Base-by-base conservation (phyloP, 2,888 invertebrate genomes). In the Drosophila imparisetae region DNA sequence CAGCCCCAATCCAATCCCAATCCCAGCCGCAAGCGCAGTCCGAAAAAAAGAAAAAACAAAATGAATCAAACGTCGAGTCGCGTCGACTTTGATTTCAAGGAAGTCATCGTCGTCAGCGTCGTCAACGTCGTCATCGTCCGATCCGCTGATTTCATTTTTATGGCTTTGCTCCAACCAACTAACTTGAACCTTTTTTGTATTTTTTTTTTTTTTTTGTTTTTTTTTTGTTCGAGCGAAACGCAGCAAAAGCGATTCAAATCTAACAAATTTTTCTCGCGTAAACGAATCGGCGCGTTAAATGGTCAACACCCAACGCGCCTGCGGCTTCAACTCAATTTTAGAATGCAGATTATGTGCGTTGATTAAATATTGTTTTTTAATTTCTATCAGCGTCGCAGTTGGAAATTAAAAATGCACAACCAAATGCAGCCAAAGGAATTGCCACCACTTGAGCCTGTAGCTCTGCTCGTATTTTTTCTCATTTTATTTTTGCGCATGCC, bases 311-410 rank as follows among this genome's bases (percentile, higher is more conserved):
- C 89, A 89, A 74, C 49, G 36, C 64, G 80, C 66, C 75, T 34
- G 38, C 29, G 60, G 68, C 42, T 36, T 24, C 67, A 48, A 13
- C 55, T 54, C 52, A 69, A 82, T 81, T 73, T 88, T 85, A 81
- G 89, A 88, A 88, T 88, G 86, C 88, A 89, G 88, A 88, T 88
- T 85, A 87, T 85, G 90, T 90, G 83, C 83, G 82, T 80, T 80
- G 88, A 88, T 88, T 88, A 88, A 88, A 87, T 87, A 89, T 89
- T 78, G 85, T 85, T 89, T 89, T 89, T 89, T 89, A 85, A 89
- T 89, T 87, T 87, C 86, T 71, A 75, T 60, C 70, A 50, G 72
- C 70, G 66, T 59, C 66, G 59, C 61, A 65, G 65, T 65, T 59
- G 57, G 32, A 65, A 83, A 78, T 83, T 73, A 67, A 71, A 70